Conservation (phyloP, 2,113 vertebrate species). For the Lagopus leucura region DNA sequence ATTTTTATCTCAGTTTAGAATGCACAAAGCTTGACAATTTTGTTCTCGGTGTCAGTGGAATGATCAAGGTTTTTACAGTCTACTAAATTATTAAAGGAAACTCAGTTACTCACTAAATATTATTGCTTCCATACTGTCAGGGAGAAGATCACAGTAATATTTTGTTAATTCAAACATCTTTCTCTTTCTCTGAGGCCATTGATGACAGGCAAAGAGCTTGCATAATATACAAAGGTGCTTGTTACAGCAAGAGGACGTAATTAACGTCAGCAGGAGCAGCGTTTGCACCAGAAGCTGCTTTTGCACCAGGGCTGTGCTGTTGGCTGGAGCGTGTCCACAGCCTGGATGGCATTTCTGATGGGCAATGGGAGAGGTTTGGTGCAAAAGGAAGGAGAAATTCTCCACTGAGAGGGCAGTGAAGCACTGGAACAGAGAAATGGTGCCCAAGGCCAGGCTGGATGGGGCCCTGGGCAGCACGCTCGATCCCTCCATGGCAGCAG, state of each 20-base stretch:
- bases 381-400: background rate
- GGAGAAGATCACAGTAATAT: constrained; percentile 68
- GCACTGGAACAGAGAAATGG: too few relatives aligned
- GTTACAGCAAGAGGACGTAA: background rate
- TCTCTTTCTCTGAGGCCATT: constrained; percentile 17
- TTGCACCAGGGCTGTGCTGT: rapidly evolving
- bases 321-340: background rate
- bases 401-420: too few relatives aligned
- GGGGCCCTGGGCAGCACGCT: too few relatives aligned
- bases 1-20: constrained; percentile 55
- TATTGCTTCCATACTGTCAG: constrained; percentile 42
- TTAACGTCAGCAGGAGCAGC: constrained; percentile 7
- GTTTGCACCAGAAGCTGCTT: too few relatives aligned
- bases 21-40: constrained; percentile 40
- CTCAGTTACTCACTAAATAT: constrained; percentile 15
- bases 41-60: constrained; percentile 38
- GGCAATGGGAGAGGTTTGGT: background rate
- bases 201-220: constrained; percentile 24
- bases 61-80: constrained; percentile 47
- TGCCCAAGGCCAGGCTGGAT: too few relatives aligned
- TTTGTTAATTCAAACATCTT: constrained; percentile 64
- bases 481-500: too few relatives aligned
- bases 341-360: background rate
- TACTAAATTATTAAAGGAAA: constrained; percentile 55
- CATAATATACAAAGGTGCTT: constrained; percentile 13